A percentile compares a stretch with the other conserved stretches of the same genome.
Evolutionary conservation across 2,888 invertebrate species (phyloP).

Genomic region (Drosophila melanosoma): DNA sequence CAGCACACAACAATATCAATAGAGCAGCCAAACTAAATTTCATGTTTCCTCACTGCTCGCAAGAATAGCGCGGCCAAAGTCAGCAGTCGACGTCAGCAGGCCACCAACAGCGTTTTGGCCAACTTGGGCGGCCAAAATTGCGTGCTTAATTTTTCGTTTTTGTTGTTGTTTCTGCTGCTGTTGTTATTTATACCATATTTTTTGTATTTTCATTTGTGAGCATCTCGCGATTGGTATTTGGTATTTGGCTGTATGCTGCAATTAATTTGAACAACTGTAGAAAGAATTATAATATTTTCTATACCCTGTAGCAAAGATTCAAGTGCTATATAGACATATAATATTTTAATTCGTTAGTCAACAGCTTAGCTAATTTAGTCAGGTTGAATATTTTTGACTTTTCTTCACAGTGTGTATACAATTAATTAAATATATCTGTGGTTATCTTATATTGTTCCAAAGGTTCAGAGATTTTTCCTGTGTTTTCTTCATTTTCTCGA

Average conservation of each 20-base stretch:
- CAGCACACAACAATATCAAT: slow-evolving; percentile 39
- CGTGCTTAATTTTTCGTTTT: slow-evolving; percentile 30
- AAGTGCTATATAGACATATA: not conserved
- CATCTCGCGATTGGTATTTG: slow-evolving; percentile 24
- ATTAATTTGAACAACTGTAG: slow-evolving; percentile 54
- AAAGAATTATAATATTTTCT: slow-evolving; percentile 8
- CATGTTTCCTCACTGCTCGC: slow-evolving; percentile 12
- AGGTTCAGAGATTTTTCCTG: accelerated
- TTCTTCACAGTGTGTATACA: not conserved
- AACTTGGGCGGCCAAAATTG: slow-evolving; percentile 41
- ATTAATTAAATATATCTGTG: not conserved
- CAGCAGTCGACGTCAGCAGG: slow-evolving; percentile 5
- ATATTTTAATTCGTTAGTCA: not conserved
- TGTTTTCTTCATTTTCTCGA: not conserved
- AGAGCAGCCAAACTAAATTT: slow-evolving; percentile 22
- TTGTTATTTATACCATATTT: slow-evolving; percentile 21
- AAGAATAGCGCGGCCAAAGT: slow-evolving; percentile 15
- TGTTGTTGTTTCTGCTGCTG: not conserved
- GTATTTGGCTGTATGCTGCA: slow-evolving; percentile 30
- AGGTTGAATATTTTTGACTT: not conserved
- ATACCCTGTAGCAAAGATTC: not conserved
- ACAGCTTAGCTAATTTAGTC: not conserved
- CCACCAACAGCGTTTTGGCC: slow-evolving; percentile 42
- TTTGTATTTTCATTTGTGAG: slow-evolving; percentile 20
- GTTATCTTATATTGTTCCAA: too few relatives aligned